A percentile compares a stretch with the other conserved stretches of the same genome.
Evolutionary conservation across 2,113 vertebrate genomes (phyloP).

Genomic region (Solea solea): DNA sequence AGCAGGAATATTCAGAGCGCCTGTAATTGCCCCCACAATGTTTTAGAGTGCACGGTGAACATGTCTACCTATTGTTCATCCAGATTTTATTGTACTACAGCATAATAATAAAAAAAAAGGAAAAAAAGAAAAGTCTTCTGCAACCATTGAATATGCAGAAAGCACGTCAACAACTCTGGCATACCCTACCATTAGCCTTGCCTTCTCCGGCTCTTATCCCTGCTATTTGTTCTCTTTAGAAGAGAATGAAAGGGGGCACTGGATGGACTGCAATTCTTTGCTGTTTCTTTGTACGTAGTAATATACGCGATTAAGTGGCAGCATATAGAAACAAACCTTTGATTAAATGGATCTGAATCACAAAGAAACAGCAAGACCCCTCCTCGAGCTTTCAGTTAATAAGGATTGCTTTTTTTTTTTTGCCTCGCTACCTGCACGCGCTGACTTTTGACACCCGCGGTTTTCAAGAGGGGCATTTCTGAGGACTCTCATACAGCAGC

Average conservation of each 20-base stretch:
- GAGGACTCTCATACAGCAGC: constrained; percentile 66
- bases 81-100: constrained; percentile 47
- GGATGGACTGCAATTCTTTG: constrained; percentile 78
- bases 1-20: constrained; percentile 47
- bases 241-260: constrained; percentile 64
- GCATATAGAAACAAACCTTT: constrained; percentile 85
- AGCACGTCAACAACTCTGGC: constrained; percentile 73
- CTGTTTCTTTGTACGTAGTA: constrained; percentile 78
- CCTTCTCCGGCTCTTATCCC: constrained; percentile 74
- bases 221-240: constrained; percentile 72
- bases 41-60: constrained; percentile 52
- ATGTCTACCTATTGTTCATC: constrained; percentile 67
- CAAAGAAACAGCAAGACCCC: constrained; percentile 84
- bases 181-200: constrained; percentile 80
- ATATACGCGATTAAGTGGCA: constrained; percentile 85
- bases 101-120: constrained; percentile 15
- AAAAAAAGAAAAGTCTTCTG: constrained; percentile 32
- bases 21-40: constrained; percentile 55
- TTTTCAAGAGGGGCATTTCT: constrained; percentile 75
- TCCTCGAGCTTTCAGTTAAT: constrained; percentile 77
- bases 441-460: constrained; percentile 78
- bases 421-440: constrained; percentile 71
- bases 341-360: constrained; percentile 87
- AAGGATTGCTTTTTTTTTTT: constrained; percentile 68
- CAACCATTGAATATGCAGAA: constrained; percentile 69